Base-by-base conservation (phyloP, 2,113 vertebrate species). In the Nematolebias whitei region DNA sequence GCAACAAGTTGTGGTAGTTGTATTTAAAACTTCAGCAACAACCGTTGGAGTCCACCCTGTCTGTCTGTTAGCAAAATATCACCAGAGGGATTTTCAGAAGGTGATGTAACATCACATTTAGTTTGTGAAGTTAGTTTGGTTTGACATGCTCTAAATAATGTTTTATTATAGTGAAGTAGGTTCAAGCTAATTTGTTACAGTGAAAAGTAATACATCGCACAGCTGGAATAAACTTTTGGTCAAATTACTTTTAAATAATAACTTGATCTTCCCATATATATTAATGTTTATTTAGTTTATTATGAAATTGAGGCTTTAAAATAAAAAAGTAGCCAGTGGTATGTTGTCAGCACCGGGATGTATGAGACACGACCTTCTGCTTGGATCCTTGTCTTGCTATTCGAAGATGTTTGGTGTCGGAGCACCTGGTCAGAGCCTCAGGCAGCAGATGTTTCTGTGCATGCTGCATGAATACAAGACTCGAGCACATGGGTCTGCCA, bases 341-440 rank as follows among this genome's bases (percentile, higher is more conserved):
- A 58, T 45, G 67, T 9, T 47, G 58, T 84, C 4, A 4, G 2
- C 70, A 64, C 4, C 5, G 20, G 47, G 74, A 73, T 75, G 23
- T 74, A 32, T 70, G 53, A 61, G 49, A 12, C 14, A 29, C 12
- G 4, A 12, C 70, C 63, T 48, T 60, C 51, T 51, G 62, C 70
- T 62, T 77, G 20, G 65, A 54, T 82, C 65, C 71, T 58, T 49
- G 69, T 82, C 60, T 22, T 13, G 39, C 45, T 71, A 78, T 80
- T 75, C 64, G 63, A 71, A 73, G 76, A 75, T 59, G 74, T 47
- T 63, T 69, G 45, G 70, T 67, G 73, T 83, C 75, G 35, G 53
- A 78, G 79, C 89, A 87, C 88, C 83, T 89, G 85, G 83, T 64
- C 78, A 18, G 53, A 59, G 71, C 82, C 67, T 78, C 51, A 4